These are phyloP conservation scores for Trichosurus vulpecula DNA, from an alignment of 2,797 vertebrate species.

Conservation along the genomic window DNA sequence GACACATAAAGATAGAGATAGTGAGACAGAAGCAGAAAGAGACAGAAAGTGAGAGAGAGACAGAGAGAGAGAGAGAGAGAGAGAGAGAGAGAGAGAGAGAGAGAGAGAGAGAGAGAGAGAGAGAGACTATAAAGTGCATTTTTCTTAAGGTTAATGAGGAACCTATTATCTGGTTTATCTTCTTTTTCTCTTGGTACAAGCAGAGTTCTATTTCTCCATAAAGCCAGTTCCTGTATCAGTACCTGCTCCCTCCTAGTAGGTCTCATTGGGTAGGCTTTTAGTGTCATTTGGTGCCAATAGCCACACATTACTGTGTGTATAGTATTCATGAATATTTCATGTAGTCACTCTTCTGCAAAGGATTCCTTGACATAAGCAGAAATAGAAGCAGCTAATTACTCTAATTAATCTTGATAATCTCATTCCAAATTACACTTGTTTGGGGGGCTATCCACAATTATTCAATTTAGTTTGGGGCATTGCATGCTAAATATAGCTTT, in stretches of 20 bases:
- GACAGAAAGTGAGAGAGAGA: neutral
- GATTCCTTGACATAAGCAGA: constrained; percentile 43
- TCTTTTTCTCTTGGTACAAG: neutral
- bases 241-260: neutral
- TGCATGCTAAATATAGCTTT: neutral
- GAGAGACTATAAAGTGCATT: neutral
- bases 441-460: neutral
- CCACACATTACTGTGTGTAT: neutral
- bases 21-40: neutral
- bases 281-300: neutral
- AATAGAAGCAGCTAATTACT: constrained; percentile 60
- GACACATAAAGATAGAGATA: neutral
- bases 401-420: constrained; percentile 65
- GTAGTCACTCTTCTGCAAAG: constrained; percentile 35
- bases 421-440: constrained; percentile 59
- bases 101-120: too few relatives aligned
- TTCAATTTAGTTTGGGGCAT: neutral
- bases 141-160: neutral
- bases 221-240: neutral
- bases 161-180: neutral
- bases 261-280: neutral
- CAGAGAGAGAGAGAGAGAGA: neutral
- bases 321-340: constrained; percentile 44
- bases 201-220: neutral
- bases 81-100: neutral